Percentiles rank a stretch among this genome's conserved stretches.
Evolutionary conservation across 64 coral and sea anemone genomes (phyloP).

Genomic region (Acropora tenuis): DNA sequence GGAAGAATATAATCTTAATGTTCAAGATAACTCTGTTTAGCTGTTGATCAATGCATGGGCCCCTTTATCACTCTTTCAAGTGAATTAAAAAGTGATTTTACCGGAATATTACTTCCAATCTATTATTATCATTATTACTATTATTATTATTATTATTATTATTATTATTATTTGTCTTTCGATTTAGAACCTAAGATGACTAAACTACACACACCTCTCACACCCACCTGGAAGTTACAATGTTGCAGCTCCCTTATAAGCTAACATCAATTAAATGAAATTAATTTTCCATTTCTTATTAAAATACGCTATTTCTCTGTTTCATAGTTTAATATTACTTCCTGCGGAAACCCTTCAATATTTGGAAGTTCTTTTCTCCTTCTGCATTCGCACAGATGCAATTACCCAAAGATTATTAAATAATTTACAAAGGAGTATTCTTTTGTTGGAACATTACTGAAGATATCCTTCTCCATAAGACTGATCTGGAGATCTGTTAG

Average conservation of each 20-base stretch:
- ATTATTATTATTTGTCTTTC: too few species aligned
- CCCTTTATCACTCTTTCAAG: too few species aligned
- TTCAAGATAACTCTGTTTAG: too few species aligned
- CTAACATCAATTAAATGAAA: neutral
- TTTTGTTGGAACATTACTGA: neutral
- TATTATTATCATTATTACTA: too few species aligned
- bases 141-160: too few species aligned
- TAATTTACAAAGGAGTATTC: neutral
- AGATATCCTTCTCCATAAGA: neutral
- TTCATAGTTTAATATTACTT: neutral
- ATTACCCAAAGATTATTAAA: neutral
- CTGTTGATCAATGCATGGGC: too few species aligned
- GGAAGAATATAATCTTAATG: too few species aligned
- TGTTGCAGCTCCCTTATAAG: neutral
- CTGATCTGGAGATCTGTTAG: neutral
- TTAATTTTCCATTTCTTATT: neutral
- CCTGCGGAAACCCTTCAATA: neutral
- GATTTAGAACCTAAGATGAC: too few species aligned
- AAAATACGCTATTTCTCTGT: neutral
- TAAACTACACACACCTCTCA: neutral
- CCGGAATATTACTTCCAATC: too few species aligned
- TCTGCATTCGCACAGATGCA: neutral
- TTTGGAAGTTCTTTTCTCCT: constrained; percentile 1
- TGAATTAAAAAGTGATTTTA: too few species aligned
- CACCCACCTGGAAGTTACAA: neutral